Percentiles rank a stretch among this genome's conserved stretches.
Evolutionary conservation across 2,888 invertebrate species (phyloP).

Genomic region (Phorcus lineatus): DNA sequence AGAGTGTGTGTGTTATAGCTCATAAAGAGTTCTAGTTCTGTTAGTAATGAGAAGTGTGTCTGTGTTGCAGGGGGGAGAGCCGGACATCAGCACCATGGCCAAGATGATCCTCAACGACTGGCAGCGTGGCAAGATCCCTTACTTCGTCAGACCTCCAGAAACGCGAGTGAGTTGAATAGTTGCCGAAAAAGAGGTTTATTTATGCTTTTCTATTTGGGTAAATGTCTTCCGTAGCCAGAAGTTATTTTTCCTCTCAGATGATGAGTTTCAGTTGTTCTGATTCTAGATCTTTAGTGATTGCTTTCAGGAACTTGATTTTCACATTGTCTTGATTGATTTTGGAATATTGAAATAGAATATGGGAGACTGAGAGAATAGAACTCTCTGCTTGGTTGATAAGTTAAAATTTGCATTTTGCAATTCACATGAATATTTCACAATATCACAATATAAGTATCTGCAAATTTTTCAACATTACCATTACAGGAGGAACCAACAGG

Average conservation of each 20-base stretch:
- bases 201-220: background rate
- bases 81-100: conserved; percentile 90
- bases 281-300: too few relatives aligned
- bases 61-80: conserved; percentile 87
- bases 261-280: too few relatives aligned
- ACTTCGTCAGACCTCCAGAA: conserved; percentile 89
- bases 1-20: too few relatives aligned
- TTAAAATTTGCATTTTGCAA: too few relatives aligned
- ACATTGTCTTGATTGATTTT: too few relatives aligned
- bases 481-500: background rate
- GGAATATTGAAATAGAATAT: too few relatives aligned
- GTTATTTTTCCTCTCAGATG: background rate
- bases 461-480: background rate
- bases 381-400: too few relatives aligned
- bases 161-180: conserved; percentile 47
- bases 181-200: background rate
- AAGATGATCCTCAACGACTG: conserved; percentile 98
- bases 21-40: too few relatives aligned
- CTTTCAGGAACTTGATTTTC: too few relatives aligned
- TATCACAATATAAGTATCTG: background rate
- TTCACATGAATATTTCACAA: too few relatives aligned
- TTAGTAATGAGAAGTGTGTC: too few relatives aligned
- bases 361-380: too few relatives aligned
- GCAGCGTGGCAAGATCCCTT: conserved; percentile 97
- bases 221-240: background rate